Conservation (phyloP, 2,113 vertebrate species). For the Poecilia latipinna region DNA sequence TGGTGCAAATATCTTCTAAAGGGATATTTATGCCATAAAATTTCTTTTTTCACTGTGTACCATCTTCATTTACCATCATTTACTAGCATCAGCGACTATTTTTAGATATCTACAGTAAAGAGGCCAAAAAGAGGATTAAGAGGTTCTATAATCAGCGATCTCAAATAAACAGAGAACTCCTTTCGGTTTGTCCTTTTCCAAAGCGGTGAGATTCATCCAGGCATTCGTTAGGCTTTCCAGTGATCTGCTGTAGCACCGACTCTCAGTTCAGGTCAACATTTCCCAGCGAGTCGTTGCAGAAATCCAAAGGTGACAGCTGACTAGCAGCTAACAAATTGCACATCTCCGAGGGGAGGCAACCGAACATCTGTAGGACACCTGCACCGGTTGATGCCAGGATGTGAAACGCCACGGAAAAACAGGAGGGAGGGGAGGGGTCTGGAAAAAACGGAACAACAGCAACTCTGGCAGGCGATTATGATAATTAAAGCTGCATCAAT, state of each 20-base stretch:
- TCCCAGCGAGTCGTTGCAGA: conserved; percentile 29
- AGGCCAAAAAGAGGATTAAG: no score
- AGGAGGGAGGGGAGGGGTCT: neutral
- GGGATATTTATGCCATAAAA: no score
- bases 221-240: conserved; percentile 17
- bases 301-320: conserved; percentile 62
- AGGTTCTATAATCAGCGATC: no score
- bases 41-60: no score
- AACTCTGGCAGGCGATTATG: conserved; percentile 90
- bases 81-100: no score
- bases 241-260: neutral
- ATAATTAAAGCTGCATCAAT: conserved; percentile 97
- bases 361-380: conserved; percentile 86
- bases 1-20: no score
- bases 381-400: conserved; percentile 86
- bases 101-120: no score
- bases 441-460: conserved; percentile 52
- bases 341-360: conserved; percentile 33
- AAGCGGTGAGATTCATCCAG: neutral
- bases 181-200: no score
- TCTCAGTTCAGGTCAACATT: neutral
- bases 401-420: conserved; percentile 53
- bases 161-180: no score
- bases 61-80: no score
- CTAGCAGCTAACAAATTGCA: conserved; percentile 67